phyloP scores from a whole-genome alignment of 2,113 vertebrate species.

The Rhizomys pruinosus region DNA sequence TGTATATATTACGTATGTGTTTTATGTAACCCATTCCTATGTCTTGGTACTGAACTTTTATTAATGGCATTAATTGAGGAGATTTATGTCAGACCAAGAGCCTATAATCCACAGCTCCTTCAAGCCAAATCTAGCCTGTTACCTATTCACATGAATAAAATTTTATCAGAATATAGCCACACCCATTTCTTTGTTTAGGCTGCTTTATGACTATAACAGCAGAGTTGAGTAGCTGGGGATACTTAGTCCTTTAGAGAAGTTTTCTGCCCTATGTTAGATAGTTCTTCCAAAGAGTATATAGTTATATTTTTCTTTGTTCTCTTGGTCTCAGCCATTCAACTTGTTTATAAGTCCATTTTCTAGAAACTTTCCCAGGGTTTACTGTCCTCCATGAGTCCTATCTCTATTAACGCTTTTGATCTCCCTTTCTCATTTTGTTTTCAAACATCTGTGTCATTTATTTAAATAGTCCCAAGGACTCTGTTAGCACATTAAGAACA shows the following conservation, averaged over 20 bases:
- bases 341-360: neutral
- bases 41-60: neutral
- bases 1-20: neutral
- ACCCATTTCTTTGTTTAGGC: neutral
- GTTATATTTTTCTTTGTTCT: neutral
- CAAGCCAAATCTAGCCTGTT: neutral
- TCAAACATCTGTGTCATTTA: conserved; percentile 7
- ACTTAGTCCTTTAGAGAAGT: neutral
- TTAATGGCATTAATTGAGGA: neutral
- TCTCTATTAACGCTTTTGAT: neutral
- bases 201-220: neutral
- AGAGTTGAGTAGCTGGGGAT: neutral
- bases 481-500: neutral
- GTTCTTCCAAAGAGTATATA: neutral
- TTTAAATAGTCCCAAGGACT: neutral
- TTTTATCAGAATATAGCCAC: neutral
- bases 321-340: neutral
- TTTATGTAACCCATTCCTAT: neutral
- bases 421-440: neutral
- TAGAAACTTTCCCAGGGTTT: neutral
- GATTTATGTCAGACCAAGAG: neutral
- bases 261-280: neutral
- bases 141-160: neutral
- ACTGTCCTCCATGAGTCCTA: neutral
- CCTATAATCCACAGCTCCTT: neutral